A percentile compares a stretch with the other conserved stretches of the same genome.
phyloP scores from a whole-genome alignment of 2,888 invertebrate genomes.

The Deroplatys truncata region DNA sequence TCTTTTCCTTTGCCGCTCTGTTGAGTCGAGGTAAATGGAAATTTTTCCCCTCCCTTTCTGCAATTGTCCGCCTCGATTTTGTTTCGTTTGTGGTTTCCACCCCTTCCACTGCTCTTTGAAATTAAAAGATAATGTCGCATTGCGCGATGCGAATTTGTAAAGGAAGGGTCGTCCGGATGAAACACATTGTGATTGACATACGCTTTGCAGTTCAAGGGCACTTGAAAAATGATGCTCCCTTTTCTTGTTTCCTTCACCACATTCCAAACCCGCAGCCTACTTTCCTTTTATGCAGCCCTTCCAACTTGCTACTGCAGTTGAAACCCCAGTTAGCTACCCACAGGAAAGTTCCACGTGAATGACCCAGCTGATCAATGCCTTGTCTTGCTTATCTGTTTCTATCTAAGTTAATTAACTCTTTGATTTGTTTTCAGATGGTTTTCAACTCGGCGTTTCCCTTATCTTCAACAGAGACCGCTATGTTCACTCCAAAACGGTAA shows the following conservation, averaged over 20 bases:
- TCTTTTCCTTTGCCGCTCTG: background rate
- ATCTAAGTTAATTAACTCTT: no score
- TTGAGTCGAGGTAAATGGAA: background rate
- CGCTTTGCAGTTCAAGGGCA: background rate
- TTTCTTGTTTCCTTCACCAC: background rate
- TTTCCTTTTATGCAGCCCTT: no score
- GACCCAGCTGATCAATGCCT: background rate
- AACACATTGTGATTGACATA: constrained; percentile 12
- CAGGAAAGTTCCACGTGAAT: background rate
- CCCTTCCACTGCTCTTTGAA: constrained; percentile 1
- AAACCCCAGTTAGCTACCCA: no score
- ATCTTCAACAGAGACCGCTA: no score
- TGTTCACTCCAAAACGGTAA: no score
- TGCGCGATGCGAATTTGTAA: background rate
- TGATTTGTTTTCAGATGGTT: no score
- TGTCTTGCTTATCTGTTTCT: no score
- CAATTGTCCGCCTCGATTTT: background rate
- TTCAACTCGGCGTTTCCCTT: no score
- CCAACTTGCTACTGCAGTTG: no score
- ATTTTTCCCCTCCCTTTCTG: background rate
- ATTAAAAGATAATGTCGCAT: constrained; percentile 25
- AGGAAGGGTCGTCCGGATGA: background rate
- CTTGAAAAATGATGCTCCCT: background rate
- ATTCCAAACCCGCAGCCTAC: background rate
- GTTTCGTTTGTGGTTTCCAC: background rate